Conservation (phyloP, 2,113 vertebrate genomes). For the Odobenus rosmarus region DNA sequence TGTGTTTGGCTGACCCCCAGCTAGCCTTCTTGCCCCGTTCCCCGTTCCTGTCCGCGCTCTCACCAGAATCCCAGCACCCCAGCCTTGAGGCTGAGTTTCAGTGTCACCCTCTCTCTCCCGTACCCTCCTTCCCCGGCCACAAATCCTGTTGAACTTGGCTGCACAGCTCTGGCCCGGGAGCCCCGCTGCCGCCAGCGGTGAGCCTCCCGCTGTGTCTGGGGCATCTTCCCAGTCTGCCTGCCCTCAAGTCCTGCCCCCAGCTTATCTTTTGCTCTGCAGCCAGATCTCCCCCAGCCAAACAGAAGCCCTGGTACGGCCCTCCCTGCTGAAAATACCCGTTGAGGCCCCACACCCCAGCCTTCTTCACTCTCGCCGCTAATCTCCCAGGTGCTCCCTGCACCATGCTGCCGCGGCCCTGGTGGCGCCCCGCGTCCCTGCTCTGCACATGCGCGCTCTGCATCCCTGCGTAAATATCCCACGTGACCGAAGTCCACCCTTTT, state of each 20-base stretch:
- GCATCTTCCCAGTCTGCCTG: background rate
- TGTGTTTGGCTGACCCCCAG: background rate
- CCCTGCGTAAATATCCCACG: no score
- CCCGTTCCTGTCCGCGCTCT: background rate
- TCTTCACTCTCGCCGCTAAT: background rate
- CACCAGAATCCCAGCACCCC: background rate
- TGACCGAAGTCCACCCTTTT: background rate
- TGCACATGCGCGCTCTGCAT: background rate
- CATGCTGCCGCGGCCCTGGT: background rate
- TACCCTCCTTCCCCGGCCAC: background rate
- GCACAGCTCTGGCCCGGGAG: background rate
- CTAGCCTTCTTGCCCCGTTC: background rate
- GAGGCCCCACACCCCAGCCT: background rate
- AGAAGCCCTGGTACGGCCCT: background rate
- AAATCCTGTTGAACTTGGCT: background rate
- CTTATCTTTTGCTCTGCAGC: background rate
- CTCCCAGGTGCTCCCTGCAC: accelerated
- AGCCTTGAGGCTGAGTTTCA: background rate
- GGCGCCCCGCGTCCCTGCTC: no score
- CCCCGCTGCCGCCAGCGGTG: accelerated
- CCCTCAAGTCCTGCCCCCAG: background rate
- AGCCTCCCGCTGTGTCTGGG: background rate
- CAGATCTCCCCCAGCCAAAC: background rate
- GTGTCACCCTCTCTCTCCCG: background rate
- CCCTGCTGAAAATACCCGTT: background rate